A percentile compares a stretch with the other conserved stretches of the same genome.
Evolutionary conservation across 2,888 invertebrate genomes (phyloP).

Genomic region (Timandra comae): DNA sequence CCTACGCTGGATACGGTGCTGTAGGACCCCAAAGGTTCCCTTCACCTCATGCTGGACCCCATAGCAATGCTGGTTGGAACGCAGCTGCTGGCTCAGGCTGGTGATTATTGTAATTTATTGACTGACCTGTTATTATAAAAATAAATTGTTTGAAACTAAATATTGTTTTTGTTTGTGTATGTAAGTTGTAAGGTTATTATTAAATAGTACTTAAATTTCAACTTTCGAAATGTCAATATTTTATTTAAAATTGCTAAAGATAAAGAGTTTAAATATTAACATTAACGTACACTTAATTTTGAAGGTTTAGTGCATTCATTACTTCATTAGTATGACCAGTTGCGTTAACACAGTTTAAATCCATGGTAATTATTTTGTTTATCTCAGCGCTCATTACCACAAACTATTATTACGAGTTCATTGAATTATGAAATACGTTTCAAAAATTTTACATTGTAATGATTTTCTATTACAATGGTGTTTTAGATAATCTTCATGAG

Average conservation of each 20-base stretch:
- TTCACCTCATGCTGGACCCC: conserved; percentile 1
- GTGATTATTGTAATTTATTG: conserved; percentile 16
- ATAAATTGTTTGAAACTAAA: background rate
- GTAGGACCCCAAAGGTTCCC: conserved; percentile 4
- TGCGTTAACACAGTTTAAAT: too few relatives aligned
- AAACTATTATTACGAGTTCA: conserved; percentile 15
- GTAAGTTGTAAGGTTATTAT: too few relatives aligned
- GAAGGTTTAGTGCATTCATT: too few relatives aligned
- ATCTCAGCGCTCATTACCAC: conserved; percentile 10
- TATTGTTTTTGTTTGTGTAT: too few relatives aligned
- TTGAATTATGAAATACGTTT: conserved; percentile 16
- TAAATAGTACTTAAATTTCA: background rate
- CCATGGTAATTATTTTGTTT: conserved; percentile 14
- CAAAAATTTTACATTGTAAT: background rate
- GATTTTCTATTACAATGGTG: conserved; percentile 2
- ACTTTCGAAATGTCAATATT: background rate
- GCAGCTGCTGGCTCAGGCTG: conserved; percentile 17
- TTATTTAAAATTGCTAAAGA: background rate
- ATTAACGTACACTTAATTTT: too few relatives aligned
- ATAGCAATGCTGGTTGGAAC: conserved; percentile 11
- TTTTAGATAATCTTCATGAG: conserved; percentile 10
- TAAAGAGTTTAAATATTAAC: background rate
- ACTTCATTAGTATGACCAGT: too few relatives aligned
- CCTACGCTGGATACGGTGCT: conserved; percentile 14
- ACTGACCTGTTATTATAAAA: conserved; percentile 11